Percentiles rank a stretch among this genome's conserved stretches.
Conservation (phyloP, 2,113 vertebrate species). For the Aegotheles bennettii region DNA sequence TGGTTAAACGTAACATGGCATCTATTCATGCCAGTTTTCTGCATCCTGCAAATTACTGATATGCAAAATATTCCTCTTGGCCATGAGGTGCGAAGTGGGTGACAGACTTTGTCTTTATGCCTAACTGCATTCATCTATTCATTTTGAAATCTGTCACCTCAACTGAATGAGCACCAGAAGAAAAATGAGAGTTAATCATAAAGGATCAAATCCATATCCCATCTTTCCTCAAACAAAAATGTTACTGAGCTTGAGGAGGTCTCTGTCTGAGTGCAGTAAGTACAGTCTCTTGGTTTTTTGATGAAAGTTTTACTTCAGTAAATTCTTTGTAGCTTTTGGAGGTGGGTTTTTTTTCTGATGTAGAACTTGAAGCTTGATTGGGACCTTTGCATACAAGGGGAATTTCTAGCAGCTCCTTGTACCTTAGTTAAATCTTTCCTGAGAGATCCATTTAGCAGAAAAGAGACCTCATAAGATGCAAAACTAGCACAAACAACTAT, state of each 20-base stretch:
- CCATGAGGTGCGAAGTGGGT: conserved; percentile 8
- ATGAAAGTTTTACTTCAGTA: background rate
- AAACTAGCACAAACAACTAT: background rate
- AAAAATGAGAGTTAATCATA: background rate
- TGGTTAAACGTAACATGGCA: background rate
- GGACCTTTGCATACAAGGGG: background rate
- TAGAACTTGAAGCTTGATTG: background rate
- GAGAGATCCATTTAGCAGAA: background rate
- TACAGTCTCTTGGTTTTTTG: background rate
- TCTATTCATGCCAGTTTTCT: background rate
- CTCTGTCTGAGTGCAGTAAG: background rate
- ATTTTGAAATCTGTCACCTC: conserved; percentile 27
- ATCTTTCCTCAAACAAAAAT: conserved; percentile 7
- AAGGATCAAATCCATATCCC: background rate
- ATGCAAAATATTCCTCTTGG: background rate
- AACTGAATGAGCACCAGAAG: background rate
- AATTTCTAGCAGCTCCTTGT: background rate
- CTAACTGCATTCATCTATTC: background rate
- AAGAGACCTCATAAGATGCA: background rate
- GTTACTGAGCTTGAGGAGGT: background rate
- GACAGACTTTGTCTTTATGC: conserved; percentile 9
- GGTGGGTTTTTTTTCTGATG: background rate
- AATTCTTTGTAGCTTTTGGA: background rate
- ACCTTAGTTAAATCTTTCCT: background rate
- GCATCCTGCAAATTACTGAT: background rate